These are phyloP conservation scores for Apodemia zela DNA, from an alignment of 2,888 invertebrate genomes.

Conservation along the genomic window DNA sequence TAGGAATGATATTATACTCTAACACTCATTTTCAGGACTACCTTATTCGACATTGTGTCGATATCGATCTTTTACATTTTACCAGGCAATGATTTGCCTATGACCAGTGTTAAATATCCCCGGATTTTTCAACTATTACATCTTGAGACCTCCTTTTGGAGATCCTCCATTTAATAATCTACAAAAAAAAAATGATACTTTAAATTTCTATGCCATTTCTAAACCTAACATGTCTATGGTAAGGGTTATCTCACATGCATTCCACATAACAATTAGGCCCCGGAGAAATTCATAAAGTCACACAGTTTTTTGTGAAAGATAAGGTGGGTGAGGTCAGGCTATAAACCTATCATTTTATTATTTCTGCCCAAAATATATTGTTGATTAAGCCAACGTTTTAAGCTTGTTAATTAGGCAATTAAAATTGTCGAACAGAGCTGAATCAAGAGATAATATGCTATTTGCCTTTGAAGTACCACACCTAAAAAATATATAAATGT, in stretches of 20 bases:
- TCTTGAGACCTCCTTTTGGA: too few species aligned
- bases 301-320: constrained; percentile 46
- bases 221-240: constrained; percentile 35
- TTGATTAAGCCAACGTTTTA: constrained; percentile 21
- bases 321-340: constrained; percentile 26
- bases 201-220: not conserved
- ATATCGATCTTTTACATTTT: too few species aligned
- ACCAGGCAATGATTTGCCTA: too few species aligned
- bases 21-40: too few species aligned
- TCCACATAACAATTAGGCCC: constrained; percentile 50
- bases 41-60: too few species aligned
- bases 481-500: not conserved
- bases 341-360: constrained; percentile 29
- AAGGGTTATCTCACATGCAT: constrained; percentile 53
- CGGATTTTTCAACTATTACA: too few species aligned
- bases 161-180: too few species aligned
- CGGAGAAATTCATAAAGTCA: constrained; percentile 53
- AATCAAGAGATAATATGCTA: not conserved
- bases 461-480: not conserved
- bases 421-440: not conserved
- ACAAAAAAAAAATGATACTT: too few species aligned
- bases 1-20: too few species aligned
- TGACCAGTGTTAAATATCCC: too few species aligned
- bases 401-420: constrained; percentile 25
- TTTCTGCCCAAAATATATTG: constrained; percentile 22